These are phyloP conservation scores for Anas platyrhynchos DNA, from an alignment of 2,113 vertebrate genomes.

Conservation along the genomic window DNA sequence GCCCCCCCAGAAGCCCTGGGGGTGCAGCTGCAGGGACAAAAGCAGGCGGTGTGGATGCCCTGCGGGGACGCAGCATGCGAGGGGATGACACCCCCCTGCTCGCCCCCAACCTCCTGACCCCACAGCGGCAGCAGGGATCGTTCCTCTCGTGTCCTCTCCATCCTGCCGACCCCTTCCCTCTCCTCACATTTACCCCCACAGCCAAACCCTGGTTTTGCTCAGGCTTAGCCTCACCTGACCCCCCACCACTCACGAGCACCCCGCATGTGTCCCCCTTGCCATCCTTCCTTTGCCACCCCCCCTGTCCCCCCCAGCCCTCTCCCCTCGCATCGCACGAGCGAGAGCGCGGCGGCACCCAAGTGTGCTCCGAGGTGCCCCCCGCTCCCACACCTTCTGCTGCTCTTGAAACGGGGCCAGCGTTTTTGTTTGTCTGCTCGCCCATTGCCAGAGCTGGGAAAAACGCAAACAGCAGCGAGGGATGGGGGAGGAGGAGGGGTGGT, in stretches of 20 bases:
- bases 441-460: constrained; percentile 54
- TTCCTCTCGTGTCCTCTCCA: not conserved
- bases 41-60: accelerated
- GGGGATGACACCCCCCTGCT: no score
- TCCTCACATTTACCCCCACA: not conserved
- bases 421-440: constrained; percentile 27
- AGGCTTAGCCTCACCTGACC: accelerated
- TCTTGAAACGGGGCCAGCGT: constrained; percentile 57
- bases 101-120: no score
- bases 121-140: no score
- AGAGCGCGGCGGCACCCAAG: not conserved
- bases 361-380: not conserved
- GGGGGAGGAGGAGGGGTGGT: not conserved
- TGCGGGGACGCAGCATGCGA: not conserved
- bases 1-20: not conserved
- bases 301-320: not conserved
- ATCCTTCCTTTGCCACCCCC: not conserved
- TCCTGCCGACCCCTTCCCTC: no score
- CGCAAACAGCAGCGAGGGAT: constrained; percentile 30
- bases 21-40: not conserved
- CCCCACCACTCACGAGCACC: no score
- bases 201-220: no score
- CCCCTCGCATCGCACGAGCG: not conserved
- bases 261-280: no score
- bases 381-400: constrained; percentile 63